These are phyloP conservation scores for Macroglossus sobrinus DNA, from an alignment of 2,113 vertebrate genomes.

Conservation along the genomic window DNA sequence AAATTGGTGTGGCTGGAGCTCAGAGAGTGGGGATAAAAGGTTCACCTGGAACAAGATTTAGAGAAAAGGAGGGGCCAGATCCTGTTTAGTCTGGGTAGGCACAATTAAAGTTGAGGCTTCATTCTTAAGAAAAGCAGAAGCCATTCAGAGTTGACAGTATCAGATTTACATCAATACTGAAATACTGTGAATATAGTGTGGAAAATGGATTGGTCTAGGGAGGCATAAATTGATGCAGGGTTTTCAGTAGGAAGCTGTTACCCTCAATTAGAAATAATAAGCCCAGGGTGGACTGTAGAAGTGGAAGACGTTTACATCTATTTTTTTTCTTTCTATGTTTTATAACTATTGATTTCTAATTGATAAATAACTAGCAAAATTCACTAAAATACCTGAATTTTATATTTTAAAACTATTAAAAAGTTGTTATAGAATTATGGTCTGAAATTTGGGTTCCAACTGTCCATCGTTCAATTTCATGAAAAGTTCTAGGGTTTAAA, in stretches of 20 bases:
- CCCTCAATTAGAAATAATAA: not conserved
- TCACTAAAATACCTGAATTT: not conserved
- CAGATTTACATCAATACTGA: not conserved
- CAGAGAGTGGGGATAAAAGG: not conserved
- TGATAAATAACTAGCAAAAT: not conserved
- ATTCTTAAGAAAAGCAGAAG: not conserved
- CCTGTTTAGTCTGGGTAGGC: not conserved
- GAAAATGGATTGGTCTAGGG: not conserved
- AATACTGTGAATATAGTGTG: not conserved
- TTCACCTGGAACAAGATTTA: not conserved
- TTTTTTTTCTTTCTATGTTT: not conserved
- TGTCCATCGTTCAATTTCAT: not conserved
- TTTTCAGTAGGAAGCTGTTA: not conserved
- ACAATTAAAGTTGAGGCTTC: not conserved
- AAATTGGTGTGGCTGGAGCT: not conserved
- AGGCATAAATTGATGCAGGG: fast-evolving
- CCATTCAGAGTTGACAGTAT: not conserved
- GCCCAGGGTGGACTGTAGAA: not conserved
- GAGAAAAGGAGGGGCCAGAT: not conserved
- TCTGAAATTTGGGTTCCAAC: not conserved
- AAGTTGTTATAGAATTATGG: not conserved
- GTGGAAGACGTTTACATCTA: not conserved
- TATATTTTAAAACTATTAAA: not conserved
- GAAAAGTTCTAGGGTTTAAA: not conserved
- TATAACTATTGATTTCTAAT: not conserved